phyloP scores from a whole-genome alignment of 1,140 invertebrate species.

The Drosophila sp. region DNA sequence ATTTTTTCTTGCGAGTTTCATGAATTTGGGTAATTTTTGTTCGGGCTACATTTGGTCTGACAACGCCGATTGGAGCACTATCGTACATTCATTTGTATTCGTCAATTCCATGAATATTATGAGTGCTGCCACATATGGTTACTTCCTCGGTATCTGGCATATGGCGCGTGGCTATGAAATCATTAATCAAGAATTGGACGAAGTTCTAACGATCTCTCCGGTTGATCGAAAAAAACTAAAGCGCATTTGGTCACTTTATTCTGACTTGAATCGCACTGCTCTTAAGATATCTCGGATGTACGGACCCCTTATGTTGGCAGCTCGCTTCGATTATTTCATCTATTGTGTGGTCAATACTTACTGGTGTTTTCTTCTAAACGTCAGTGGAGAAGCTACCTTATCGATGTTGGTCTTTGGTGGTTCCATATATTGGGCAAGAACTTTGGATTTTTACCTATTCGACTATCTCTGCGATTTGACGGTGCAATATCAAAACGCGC shows the following conservation, averaged over 20 bases:
- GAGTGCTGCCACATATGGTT: constrained; percentile 34
- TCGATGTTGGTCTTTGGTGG: constrained; percentile 1
- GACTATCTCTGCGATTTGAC: constrained; percentile 51
- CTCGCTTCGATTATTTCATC: constrained; percentile 42
- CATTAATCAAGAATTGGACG: constrained; percentile 31
- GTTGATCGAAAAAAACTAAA: background rate
- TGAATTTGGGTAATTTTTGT: background rate
- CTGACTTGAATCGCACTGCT: constrained; percentile 16
- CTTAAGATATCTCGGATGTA: constrained; percentile 36
- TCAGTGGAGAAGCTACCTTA: background rate
- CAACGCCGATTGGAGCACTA: background rate
- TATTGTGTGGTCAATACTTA: constrained; percentile 34
- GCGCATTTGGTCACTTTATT: constrained; percentile 46
- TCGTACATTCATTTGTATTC: constrained; percentile 5
- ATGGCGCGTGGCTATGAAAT: constrained; percentile 39
- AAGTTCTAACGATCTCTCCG: constrained; percentile 13
- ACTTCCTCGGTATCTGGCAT: constrained; percentile 53
- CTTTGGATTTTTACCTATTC: constrained; percentile 46
- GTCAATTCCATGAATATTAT: constrained; percentile 30
- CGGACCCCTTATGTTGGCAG: constrained; percentile 36
- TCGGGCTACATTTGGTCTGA: background rate
- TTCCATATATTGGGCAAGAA: constrained; percentile 2
- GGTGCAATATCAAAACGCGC: constrained; percentile 30
- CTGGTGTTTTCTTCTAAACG: constrained; percentile 45
- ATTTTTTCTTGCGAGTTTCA: constrained; percentile 6